Evolutionary conservation across 1,140 invertebrate species (phyloP), one percentile per base, ranked within the genome.

Genomic region (Drosophila watanabei): DNA sequence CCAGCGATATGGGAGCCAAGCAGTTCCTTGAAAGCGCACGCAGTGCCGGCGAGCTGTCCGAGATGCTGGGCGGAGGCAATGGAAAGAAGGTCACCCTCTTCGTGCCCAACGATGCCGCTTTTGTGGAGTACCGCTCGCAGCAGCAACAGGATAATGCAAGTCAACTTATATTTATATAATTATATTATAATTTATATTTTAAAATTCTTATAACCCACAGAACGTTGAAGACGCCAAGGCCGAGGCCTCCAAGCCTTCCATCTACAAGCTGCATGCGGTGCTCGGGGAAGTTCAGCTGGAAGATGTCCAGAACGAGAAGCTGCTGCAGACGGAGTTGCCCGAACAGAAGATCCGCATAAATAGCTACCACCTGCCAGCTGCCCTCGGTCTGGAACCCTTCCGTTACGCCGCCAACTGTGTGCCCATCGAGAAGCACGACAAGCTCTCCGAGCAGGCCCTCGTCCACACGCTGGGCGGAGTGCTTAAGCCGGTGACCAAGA

Each of bases 391-490:
- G 20, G 91, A 92, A 16, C 81, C 82, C 8, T 93, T 78, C 57
- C 89, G 87, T 9, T 93, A 80, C 51, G 95, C 95, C 14, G 94
- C 94, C 18, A 95, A 95, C 76, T 95, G 95, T 83, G 94, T 94
- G 39, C 93, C 93, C 65, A 91, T 94, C 28, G 90, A 80, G 41
- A 94, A 93, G 76, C 82, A 91, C 41, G 94, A 94, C 73, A 93
- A 93, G 63, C 85, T 94, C 4, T 95, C 96, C 1, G 94, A 94
- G 39, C 96, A 96, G 85, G 96, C 96, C 28, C 94, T 96, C 7
- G 94, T 96, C 2, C 96, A 97, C 83, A 93, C 96, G 0, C 94
- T 97, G 9, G 95, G 95, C 45, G 94, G 94, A 28, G 94, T 96
- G 6, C 93, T 96, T 5, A 94, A 94, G 58, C 95, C 95, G 3